A percentile compares a stretch with the other conserved stretches of the same genome.
These are phyloP conservation scores for Aethes cnicana DNA, from an alignment of 2,888 invertebrate genomes.

Conservation along the genomic window DNA sequence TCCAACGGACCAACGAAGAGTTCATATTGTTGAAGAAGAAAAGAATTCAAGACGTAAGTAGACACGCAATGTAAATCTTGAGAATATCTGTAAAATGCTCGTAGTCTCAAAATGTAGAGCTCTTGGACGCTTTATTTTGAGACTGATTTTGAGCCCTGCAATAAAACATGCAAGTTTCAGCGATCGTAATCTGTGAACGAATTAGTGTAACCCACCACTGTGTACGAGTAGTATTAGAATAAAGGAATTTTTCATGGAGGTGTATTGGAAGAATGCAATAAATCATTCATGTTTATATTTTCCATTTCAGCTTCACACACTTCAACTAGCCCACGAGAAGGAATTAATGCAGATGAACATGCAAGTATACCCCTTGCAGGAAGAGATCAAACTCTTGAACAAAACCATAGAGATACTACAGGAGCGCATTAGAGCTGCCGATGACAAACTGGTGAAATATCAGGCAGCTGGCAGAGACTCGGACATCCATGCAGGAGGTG, in stretches of 20 bases:
- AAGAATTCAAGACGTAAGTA: conserved; percentile 90
- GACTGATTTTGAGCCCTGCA: too few species aligned
- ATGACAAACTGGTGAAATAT: conserved; percentile 62
- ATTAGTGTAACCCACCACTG: too few species aligned
- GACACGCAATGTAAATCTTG: too few species aligned
- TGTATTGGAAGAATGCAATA: not conserved
- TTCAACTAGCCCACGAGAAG: conserved; percentile 87
- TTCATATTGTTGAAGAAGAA: conserved; percentile 89
- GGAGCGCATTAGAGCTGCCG: conserved; percentile 59
- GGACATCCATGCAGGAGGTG: conserved; percentile 64
- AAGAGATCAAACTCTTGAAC: conserved; percentile 83
- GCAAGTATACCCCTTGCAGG: conserved; percentile 81
- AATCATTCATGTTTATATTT: not conserved
- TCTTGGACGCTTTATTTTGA: too few species aligned
- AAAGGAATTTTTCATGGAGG: not conserved
- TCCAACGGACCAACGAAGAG: conserved; percentile 88
- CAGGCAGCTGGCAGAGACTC: conserved; percentile 52
- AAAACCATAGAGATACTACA: conserved; percentile 79
- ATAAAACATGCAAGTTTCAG: too few species aligned
- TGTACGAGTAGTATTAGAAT: too few species aligned
- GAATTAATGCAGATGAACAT: conserved; percentile 86
- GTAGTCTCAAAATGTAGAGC: too few species aligned
- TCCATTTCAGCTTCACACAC: conserved; percentile 85
- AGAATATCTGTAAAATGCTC: too few species aligned
- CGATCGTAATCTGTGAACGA: too few species aligned